Percentiles rank a stretch among this genome's conserved stretches.
Conservation (phyloP, 2,113 vertebrate species). For the Porphyrio hochstetteri region DNA sequence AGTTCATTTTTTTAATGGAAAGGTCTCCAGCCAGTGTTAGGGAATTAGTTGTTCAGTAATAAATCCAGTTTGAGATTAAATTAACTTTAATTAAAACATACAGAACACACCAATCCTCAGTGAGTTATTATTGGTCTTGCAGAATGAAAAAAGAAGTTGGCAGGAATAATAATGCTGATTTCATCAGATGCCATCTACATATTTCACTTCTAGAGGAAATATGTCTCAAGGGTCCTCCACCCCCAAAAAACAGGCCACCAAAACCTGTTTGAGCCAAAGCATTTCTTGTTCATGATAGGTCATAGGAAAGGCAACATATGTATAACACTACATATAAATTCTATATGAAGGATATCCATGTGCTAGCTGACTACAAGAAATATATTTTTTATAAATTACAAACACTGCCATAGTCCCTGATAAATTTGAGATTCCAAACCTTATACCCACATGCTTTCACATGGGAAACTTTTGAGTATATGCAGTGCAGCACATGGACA, state of each 20-base stretch:
- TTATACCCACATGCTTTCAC: not conserved
- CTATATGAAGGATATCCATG: not conserved
- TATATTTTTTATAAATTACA: not conserved
- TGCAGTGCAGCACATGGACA: not conserved
- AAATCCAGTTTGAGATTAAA: slow-evolving; percentile 42
- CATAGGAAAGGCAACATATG: not conserved
- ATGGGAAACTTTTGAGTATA: not conserved
- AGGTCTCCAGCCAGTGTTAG: slow-evolving; percentile 12
- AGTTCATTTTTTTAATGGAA: slow-evolving; percentile 11
- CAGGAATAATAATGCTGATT: slow-evolving; percentile 37
- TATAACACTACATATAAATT: not conserved
- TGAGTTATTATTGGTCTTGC: not conserved
- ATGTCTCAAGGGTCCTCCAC: not conserved
- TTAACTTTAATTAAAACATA: slow-evolving; percentile 60
- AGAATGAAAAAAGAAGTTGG: slow-evolving; percentile 20
- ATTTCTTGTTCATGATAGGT: not conserved
- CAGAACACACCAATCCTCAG: not conserved
- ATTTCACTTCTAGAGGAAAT: slow-evolving; percentile 29
- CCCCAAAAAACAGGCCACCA: not conserved
- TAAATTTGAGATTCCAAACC: not conserved
- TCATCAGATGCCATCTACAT: slow-evolving; percentile 44
- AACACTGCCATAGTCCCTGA: not conserved
- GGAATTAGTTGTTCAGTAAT: slow-evolving; percentile 32
- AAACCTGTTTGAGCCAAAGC: not conserved
- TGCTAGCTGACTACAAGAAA: not conserved